Conservation (phyloP, 2,797 vertebrate genomes). For the Hemibagrus guttatus region DNA sequence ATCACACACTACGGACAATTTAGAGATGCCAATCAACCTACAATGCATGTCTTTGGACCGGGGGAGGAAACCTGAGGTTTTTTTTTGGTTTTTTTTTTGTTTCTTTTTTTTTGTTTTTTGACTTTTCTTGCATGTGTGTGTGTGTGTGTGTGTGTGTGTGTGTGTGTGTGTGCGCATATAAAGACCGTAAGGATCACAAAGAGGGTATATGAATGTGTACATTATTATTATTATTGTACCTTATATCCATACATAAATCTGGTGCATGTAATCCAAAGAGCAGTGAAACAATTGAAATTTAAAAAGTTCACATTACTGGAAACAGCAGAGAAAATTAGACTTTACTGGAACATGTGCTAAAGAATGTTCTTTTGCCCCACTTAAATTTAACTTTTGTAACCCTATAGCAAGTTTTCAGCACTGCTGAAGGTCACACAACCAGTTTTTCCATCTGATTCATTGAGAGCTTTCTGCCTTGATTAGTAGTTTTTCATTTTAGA, state of each 20-base stretch:
- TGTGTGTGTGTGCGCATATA: neutral
- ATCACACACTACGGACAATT: too few species aligned
- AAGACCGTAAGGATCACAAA: neutral
- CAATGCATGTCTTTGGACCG: too few species aligned
- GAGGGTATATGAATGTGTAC: neutral
- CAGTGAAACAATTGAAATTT: slow-evolving; percentile 60
- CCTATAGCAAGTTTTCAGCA: slow-evolving; percentile 50
- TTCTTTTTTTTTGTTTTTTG: too few species aligned
- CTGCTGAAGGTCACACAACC: slow-evolving; percentile 68
- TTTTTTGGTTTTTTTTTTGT: too few species aligned
- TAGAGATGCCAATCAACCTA: too few species aligned
- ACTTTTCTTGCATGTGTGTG: neutral
- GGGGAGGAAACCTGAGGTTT: too few species aligned
- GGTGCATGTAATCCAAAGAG: slow-evolving; percentile 60
- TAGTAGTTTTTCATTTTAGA: slow-evolving; percentile 32
- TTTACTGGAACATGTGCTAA: slow-evolving; percentile 71
- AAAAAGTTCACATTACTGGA: slow-evolving; percentile 69
- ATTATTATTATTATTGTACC: neutral
- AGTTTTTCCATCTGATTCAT: slow-evolving; percentile 66
- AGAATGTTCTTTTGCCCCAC: slow-evolving; percentile 38
- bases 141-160: neutral
- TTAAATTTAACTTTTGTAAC: slow-evolving; percentile 61
- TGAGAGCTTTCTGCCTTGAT: slow-evolving; percentile 31
- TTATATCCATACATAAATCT: slow-evolving; percentile 39
- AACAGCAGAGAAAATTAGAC: slow-evolving; percentile 59